These are phyloP conservation scores for Sylvilagus floridanus DNA, from an alignment of 2,797 vertebrate genomes.

Conservation along the genomic window DNA sequence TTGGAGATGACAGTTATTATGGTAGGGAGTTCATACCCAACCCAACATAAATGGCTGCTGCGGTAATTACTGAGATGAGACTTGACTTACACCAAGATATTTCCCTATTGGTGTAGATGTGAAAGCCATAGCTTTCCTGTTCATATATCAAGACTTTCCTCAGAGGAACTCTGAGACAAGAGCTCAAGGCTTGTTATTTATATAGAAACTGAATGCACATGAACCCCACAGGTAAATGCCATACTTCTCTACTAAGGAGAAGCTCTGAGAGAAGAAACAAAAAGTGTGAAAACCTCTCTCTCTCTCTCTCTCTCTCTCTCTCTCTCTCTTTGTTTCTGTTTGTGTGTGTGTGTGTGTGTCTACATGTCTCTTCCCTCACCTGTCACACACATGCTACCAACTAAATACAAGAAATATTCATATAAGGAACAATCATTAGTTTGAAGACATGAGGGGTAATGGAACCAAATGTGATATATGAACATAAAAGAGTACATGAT, in stretches of 20 bases:
- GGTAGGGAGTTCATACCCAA: constrained; percentile 81
- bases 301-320: not conserved
- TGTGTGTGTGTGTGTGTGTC: not conserved
- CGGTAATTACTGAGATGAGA: constrained; percentile 82
- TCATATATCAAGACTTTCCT: not conserved
- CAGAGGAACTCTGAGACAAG: not conserved
- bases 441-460: not conserved
- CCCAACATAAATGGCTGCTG: constrained; percentile 83
- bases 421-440: constrained; percentile 37
- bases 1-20: constrained; percentile 83
- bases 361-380: not conserved
- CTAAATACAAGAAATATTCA: not conserved
- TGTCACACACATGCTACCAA: not conserved
- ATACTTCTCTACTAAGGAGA: not conserved
- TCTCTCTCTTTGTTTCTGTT: not conserved
- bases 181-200: constrained; percentile 41
- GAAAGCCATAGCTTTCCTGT: not conserved
- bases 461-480: not conserved
- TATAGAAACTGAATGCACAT: constrained; percentile 35
- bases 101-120: constrained; percentile 40
- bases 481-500: not conserved
- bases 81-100: constrained; percentile 80
- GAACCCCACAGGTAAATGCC: not conserved
- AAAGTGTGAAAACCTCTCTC: not conserved
- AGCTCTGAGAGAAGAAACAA: not conserved